Base-by-base conservation (phyloP, 2,888 invertebrate genomes). In the Phalera bucephala region DNA sequence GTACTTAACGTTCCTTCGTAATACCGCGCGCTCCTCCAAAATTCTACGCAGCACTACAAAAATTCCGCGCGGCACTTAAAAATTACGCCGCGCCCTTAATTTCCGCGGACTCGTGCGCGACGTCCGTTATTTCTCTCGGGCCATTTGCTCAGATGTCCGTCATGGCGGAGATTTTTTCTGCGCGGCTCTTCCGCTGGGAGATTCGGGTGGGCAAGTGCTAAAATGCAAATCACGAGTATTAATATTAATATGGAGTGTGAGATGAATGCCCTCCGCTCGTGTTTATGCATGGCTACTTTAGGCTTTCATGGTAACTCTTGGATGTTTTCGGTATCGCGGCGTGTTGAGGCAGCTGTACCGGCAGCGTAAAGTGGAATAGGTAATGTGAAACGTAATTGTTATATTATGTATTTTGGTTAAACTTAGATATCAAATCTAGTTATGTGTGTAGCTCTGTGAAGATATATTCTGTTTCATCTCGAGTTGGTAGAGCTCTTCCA, bases 141-240 rank as follows among this genome's bases (percentile, higher is more conserved):
- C 85, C 87, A 88, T 88, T 88, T 85, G 83, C 80, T 69, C 74
- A 52, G 70, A 66, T 69, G 80, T 81, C 74, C 79, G 73, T 85
- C 84, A 85, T 83, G 78, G 79, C 64, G 52, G 71, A 78, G 77
- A 76, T 75, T 79, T 83, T 81, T 72, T 17, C 67, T 69, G 68
- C 19, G 29, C 29, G 15, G 29, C 17, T 9, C 6, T 10, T 17
- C 17, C 2, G 29, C 7, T 4, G 1, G 42, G 49, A 53, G 54
- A 55, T 52, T 19, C 38, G 25, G 21, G 47, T 44, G 54, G 58
- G 55, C 57, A 77, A 73, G 79, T 68, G 66, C 61, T 64, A 66
- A 70, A 75, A 84, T 85, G 85, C 78, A 85, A 86, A 85, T 85
- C 76, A 76, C 66, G 70, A 58, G 58, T 71, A 77, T 78, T 80